These are phyloP conservation scores for Dynastes grantii DNA, from an alignment of 2,888 invertebrate species.

Conservation along the genomic window DNA sequence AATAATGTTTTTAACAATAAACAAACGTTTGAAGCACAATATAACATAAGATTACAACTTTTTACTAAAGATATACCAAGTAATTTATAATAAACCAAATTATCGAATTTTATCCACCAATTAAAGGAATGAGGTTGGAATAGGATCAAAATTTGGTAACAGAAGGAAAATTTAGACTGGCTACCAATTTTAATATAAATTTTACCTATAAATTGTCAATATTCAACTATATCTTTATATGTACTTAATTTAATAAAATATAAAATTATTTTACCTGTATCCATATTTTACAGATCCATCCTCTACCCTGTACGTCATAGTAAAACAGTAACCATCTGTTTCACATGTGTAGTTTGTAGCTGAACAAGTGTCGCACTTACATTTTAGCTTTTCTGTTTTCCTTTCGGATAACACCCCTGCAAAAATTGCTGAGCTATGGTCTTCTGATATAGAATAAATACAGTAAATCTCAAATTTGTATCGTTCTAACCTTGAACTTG, in stretches of 20 bases:
- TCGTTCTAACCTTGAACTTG: conserved; percentile 51
- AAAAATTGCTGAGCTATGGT: conserved; percentile 59
- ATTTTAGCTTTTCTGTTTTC: conserved; percentile 74
- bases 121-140: conserved; percentile 52
- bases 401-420: conserved; percentile 70
- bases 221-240: conserved; percentile 29
- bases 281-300: conserved; percentile 76
- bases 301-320: conserved; percentile 80
- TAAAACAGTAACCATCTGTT: conserved; percentile 92
- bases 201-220: conserved; percentile 30
- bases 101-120: conserved; percentile 54
- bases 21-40: conserved; percentile 36
- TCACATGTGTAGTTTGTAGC: conserved; percentile 86
- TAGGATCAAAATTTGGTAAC: conserved; percentile 49
- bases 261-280: conserved; percentile 80
- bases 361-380: conserved; percentile 87
- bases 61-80: conserved; percentile 22
- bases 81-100: conserved; percentile 40
- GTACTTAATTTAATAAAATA: conserved; percentile 14
- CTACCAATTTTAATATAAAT: conserved; percentile 56
- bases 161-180: conserved; percentile 62
- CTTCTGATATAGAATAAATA: not conserved
- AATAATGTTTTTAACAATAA: not conserved
- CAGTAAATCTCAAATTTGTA: conserved; percentile 29
- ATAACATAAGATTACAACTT: conserved; percentile 21